Evolutionary conservation across 2,888 invertebrate species (phyloP), one percentile per base, ranked within the genome.

Genomic region (Diarsia rubi): DNA sequence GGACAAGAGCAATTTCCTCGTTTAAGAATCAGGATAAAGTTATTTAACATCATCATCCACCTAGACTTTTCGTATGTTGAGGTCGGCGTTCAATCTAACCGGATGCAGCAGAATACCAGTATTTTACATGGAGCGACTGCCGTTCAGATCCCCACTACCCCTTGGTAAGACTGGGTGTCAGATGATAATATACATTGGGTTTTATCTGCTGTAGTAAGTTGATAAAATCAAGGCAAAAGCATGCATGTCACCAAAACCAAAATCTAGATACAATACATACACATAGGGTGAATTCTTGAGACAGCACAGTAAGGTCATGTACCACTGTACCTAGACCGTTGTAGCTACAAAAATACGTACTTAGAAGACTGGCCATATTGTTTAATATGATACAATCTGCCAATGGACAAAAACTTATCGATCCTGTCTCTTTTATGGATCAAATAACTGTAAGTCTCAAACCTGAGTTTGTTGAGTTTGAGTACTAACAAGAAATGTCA

Each of bases 1-100:
- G 67, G 75, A 80, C 71, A 47, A 68, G 77, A 76, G 64, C 74
- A 83, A 79, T 87, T 81, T 79, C 76, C 78, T 86, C 74, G 66
- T 77, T 82, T 83, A 68, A 62, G 68, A 72, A 72, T 79, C 54
- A 73, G 76, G 79, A 80, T 77, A 78, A 76, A 74, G 74, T 73
- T 80, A 71, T 69, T 79, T 79, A 49, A 68, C 81, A 79, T 84
- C 16, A 8, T 57, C 57, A 27, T 57, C 57, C 27, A 27, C 8
- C 24, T 27, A 16, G 57, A 16, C 8, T 57, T 8, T 27, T 57
- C 54, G 16, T 57, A 57, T 57, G 24, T 57, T 24, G 14, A 3
- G 8, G 24, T 57, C 24, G 8, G 57, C 8, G 16, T 16, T 8
- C 27, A 57, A 27, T 57, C 27, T 16, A 27, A 57, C 27, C 2